These are phyloP conservation scores for Zaprionus davidi DNA, from an alignment of 1,140 invertebrate genomes.

Conservation along the genomic window DNA sequence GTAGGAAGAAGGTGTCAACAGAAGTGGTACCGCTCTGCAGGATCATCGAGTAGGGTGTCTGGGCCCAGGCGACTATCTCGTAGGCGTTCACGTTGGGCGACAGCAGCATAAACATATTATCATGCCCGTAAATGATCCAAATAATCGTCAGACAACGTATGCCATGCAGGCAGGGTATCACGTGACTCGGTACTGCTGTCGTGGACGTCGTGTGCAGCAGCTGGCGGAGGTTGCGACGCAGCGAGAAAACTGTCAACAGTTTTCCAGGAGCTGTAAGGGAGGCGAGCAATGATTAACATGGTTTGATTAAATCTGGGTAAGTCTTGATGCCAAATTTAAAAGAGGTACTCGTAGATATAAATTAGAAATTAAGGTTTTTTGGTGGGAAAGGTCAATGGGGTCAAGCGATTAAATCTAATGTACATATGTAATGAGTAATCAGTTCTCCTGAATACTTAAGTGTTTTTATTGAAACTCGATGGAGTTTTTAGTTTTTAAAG, in stretches of 20 bases:
- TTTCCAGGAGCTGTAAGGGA: conserved; percentile 22
- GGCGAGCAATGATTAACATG: no score
- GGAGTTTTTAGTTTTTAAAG: no score
- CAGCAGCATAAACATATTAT: conserved; percentile 74
- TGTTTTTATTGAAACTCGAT: no score
- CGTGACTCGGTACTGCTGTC: conserved; percentile 15
- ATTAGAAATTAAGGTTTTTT: no score
- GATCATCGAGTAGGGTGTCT: conserved; percentile 86
- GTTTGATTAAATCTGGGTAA: neutral
- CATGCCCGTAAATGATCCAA: conserved; percentile 89
- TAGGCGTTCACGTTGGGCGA: conserved; percentile 53
- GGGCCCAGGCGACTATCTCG: conserved; percentile 70
- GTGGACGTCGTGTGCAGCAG: conserved; percentile 31
- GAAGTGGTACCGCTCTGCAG: conserved; percentile 86
- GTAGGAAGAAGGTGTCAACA: conserved; percentile 89
- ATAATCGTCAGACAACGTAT: conserved; percentile 87
- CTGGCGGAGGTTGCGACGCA: conserved; percentile 59
- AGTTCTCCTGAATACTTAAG: no score
- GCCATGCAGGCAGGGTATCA: conserved; percentile 86
- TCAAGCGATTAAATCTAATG: no score
- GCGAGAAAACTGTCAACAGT: conserved; percentile 42
- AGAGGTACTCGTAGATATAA: neutral
- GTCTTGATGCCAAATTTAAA: neutral
- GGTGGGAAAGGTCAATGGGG: no score
- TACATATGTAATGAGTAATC: no score